Conservation (phyloP, 2,113 vertebrate species). For the crab-eating macaque (Macaca fascicularis) region T2T-MFA8v1.1 NC_088384.1:77086001-77086500, state of each 20-base stretch:
- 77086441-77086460: too few species aligned
- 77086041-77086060: neutral
- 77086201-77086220: neutral
- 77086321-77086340: neutral
- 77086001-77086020: slow-evolving; percentile 13
- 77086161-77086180: neutral
- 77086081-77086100: neutral
- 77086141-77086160: neutral
- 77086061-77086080: neutral
- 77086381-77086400: neutral
- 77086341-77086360: neutral
- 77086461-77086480: too few species aligned
- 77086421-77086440: too few species aligned
- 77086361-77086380: neutral
- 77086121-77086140: slow-evolving; percentile 39
- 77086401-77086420: neutral
- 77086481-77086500: too few species aligned
- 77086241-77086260: neutral
- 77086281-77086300: neutral
- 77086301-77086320: neutral
- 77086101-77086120: neutral
- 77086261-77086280: neutral
- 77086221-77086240: neutral
- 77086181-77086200: neutral
- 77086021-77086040: neutral